phyloP scores from a whole-genome alignment of 2,113 vertebrate genomes.

The Macroglossus sobrinus region DNA sequence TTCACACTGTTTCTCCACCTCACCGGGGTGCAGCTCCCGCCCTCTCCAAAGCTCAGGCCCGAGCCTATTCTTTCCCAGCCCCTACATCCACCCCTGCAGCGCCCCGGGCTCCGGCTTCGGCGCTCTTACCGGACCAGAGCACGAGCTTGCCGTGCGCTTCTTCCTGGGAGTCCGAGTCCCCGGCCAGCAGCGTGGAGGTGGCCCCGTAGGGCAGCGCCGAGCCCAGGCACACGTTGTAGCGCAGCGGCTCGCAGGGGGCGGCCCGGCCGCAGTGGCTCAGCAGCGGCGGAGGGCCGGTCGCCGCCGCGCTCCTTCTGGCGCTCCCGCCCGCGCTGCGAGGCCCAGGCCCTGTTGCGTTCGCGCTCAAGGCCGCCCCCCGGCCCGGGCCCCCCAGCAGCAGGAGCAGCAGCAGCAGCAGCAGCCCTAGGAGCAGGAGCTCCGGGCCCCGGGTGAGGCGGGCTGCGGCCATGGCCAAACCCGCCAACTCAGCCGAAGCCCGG shows the following conservation, averaged over 20 bases:
- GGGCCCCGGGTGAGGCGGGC: constrained; percentile 52
- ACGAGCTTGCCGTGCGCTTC: constrained; percentile 91
- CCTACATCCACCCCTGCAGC: neutral
- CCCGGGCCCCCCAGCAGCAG: constrained; percentile 54
- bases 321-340: constrained; percentile 74
- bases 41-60: neutral
- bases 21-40: neutral
- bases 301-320: constrained; percentile 55
- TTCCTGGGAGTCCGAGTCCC: constrained; percentile 91
- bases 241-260: constrained; percentile 88
- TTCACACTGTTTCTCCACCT: neutral
- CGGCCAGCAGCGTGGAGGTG: constrained; percentile 91
- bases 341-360: constrained; percentile 73
- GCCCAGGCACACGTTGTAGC: constrained; percentile 90
- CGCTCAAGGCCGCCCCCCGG: constrained; percentile 58
- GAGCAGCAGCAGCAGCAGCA: constrained; percentile 43
- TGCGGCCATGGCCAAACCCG: constrained; percentile 65
- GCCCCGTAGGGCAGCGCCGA: constrained; percentile 91
- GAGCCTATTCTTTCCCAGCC: neutral
- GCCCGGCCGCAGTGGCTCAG: constrained; percentile 89
- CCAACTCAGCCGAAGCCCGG: constrained; percentile 59
- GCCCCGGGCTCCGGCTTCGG: neutral
- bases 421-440: constrained; percentile 43
- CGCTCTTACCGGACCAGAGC: constrained; percentile 93
- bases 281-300: constrained; percentile 75